Evolutionary conservation across 2,888 invertebrate species (phyloP), one percentile per base, ranked within the genome.

Genomic region (Apoderus coryli): DNA sequence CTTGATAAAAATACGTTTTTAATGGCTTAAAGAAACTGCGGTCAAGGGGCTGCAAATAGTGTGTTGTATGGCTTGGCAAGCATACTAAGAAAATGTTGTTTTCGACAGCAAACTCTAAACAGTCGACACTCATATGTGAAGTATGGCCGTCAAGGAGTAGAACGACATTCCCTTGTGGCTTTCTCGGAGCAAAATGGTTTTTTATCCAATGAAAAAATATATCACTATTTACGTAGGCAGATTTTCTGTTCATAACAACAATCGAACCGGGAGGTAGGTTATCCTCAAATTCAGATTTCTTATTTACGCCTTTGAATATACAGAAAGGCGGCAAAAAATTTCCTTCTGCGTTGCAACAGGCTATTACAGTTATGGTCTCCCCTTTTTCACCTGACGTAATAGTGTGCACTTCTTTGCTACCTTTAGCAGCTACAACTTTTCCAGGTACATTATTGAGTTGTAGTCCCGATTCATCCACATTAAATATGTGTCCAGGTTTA

Each of bases 131-230:
- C n/a, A n/a, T n/a, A n/a, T n/a, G n/a, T n/a, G n/a, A n/a, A n/a
- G n/a, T n/a, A n/a, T n/a, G n/a, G n/a, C 48, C 48, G 38, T 52
- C 48, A 5, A 52, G 28, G 30, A 49, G 35, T 14, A 52, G 25
- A 7, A 49, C 6, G 12, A 42, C 41, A 34, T 39, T 46, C 23
- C 48, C 49, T 2, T 31, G 14, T 10, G 43, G 41, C 37, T 51
- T 52, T 15, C 41, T 29, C 2, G 47, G 49, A 10, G 46, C 4
- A 35, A 52, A 53, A 31, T 31, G 33, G 7, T 31, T 16, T 16
- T 22, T 11, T 12, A 37, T 10, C 35, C 38, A 38, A 4, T 27
- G 12, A 19, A 32, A 29, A 29, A 42, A 42, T 10, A 43, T 36
- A 11, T 30, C 29, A 23, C 35, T n/a, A 25, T 33, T 44, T n/a